Evolutionary conservation across 2,113 vertebrate genomes (phyloP).

Genomic region (Pantherophis guttatus): DNA sequence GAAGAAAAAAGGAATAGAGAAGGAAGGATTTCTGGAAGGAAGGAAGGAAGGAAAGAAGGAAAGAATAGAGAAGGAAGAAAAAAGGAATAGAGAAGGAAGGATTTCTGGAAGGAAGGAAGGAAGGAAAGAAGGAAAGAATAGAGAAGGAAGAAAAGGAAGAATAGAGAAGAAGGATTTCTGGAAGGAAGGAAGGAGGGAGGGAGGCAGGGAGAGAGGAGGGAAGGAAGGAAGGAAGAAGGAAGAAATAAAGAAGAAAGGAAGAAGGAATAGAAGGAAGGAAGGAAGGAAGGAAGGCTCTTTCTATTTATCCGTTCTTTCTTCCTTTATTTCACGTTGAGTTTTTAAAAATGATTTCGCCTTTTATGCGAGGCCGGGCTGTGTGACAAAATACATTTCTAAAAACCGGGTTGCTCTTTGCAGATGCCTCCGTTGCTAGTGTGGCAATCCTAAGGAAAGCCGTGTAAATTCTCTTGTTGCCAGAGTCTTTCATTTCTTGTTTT

Average conservation of each 20-base stretch:
- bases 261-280: not conserved
- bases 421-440: slow-evolving; percentile 17
- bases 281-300: slow-evolving; percentile 1
- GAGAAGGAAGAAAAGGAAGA: not conserved
- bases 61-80: too few relatives aligned
- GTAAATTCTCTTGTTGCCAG: slow-evolving; percentile 32
- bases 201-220: too few relatives aligned
- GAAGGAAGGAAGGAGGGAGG: not conserved
- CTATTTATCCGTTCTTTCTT: slow-evolving; percentile 66
- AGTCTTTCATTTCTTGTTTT: slow-evolving; percentile 52
- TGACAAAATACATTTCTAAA: slow-evolving; percentile 17
- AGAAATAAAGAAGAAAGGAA: too few relatives aligned
- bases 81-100: too few relatives aligned
- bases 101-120: too few relatives aligned
- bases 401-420: not conserved
- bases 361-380: slow-evolving; percentile 55
- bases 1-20: too few relatives aligned
- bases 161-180: too few relatives aligned
- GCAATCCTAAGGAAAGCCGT: slow-evolving; percentile 23
- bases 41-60: too few relatives aligned
- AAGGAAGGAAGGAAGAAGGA: not conserved
- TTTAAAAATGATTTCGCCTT: slow-evolving; percentile 70
- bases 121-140: too few relatives aligned
- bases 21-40: too few relatives aligned
- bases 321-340: slow-evolving; percentile 60